A percentile compares a stretch with the other conserved stretches of the same genome.
phyloP scores from a whole-genome alignment of 1,140 invertebrate genomes.

The Dryas iulia region DNA sequence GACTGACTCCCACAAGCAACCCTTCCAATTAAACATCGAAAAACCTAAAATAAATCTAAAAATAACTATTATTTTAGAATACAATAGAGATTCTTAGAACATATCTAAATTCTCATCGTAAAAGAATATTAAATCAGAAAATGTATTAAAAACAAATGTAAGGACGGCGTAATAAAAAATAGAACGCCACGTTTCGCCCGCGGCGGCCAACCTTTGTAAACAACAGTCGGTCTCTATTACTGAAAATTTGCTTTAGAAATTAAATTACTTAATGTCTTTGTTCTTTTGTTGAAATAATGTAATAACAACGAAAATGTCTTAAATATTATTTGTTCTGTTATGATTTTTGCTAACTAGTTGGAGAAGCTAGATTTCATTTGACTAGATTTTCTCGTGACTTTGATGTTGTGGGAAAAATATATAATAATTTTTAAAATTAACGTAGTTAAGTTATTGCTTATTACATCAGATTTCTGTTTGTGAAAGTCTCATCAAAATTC shows the following conservation, averaged over 20 bases:
- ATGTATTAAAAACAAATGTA: not conserved
- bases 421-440: too few relatives aligned
- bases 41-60: not conserved
- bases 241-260: not conserved
- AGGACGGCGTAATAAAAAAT: not conserved
- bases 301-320: not conserved
- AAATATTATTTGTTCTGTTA: not conserved
- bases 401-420: too few relatives aligned
- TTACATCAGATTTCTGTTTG: too few relatives aligned
- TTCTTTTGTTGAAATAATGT: slow-evolving; percentile 1
- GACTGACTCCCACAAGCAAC: too few relatives aligned
- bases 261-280: not conserved
- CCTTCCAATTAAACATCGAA: too few relatives aligned
- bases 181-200: not conserved
- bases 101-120: not conserved
- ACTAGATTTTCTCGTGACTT: too few relatives aligned
- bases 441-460: too few relatives aligned
- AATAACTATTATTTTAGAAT: too few relatives aligned
- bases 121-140: slow-evolving; percentile 2
- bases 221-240: not conserved
- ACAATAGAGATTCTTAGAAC: not conserved
- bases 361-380: not conserved
- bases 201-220: not conserved
- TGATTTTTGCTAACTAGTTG: not conserved
- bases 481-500: too few relatives aligned